Percentiles rank a stretch among this genome's conserved stretches.
These are phyloP conservation scores for Drosophila buzzatii DNA, from an alignment of 2,888 invertebrate species.

Conservation along the genomic window DNA sequence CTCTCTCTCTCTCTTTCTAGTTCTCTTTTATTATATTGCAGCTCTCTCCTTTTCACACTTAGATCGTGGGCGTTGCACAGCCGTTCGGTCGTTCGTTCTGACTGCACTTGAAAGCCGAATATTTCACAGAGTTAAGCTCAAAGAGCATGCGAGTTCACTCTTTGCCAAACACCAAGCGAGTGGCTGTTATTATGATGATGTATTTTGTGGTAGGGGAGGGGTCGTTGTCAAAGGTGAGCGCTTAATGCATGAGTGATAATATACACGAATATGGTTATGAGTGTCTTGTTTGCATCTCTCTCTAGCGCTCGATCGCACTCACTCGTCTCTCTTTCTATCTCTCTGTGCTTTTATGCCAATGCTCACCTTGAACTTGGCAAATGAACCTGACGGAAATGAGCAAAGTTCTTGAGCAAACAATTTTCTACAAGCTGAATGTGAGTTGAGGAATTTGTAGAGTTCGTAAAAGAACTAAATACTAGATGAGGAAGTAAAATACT, in stretches of 20 bases:
- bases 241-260: constrained; percentile 68
- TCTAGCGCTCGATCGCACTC: background rate
- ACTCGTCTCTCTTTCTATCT: background rate
- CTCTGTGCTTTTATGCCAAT: constrained; percentile 55
- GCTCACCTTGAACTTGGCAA: constrained; percentile 75
- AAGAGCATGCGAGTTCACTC: constrained; percentile 33
- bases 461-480: background rate
- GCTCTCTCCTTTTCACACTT: background rate
- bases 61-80: constrained; percentile 22
- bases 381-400: constrained; percentile 50
- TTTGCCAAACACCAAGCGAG: constrained; percentile 42
- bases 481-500: constrained; percentile 3
- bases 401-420: constrained; percentile 49
- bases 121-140: constrained; percentile 40
- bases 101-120: constrained; percentile 44
- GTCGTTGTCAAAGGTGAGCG: constrained; percentile 70
- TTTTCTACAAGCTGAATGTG: background rate
- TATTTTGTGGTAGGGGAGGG: constrained; percentile 19
- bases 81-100: constrained; percentile 1
- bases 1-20: background rate
- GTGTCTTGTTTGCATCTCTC: constrained; percentile 14
- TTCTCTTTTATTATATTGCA: background rate
- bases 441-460: constrained; percentile 1
- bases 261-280: constrained; percentile 44
- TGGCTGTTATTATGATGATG: constrained; percentile 51